Base-by-base conservation (phyloP, 2,797 vertebrate genomes). In the Pseudomugil tenellus region DNA sequence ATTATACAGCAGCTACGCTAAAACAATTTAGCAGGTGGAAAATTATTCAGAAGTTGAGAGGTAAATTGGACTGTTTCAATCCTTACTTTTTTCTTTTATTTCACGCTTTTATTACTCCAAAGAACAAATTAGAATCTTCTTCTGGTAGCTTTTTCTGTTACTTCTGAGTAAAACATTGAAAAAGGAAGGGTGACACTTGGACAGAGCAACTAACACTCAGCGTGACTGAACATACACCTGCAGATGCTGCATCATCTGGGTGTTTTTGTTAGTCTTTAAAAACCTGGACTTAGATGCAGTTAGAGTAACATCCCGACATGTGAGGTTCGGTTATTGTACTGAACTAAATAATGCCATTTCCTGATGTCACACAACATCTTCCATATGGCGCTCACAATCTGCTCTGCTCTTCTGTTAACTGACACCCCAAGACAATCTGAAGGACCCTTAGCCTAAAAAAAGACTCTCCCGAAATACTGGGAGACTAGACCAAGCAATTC, bases 391-490 rank as follows among this genome's bases (percentile, higher is more conserved):
- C 52, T 66, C 34, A 51, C 48, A 54, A 71, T 66, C 73, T 59
- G 63, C 72, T 56, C 58, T 21, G 31, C 48, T 61, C 57, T 52
- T 63, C 68, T 74, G 70, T 67, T 64, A 70, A 76, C 25, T 8
- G 59, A 61, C 21, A 63, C 54, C 60, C 63, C 13, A 57, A 79
- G 63, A 76, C 68, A 54, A 52, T 66, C 76, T 76, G 70, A 79
- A 84, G 58, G 72, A 74, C 70, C 81, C 55, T 74, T 31, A 3
- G 37, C 61, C 76, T 60, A 79, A 81, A 82, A 77, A 90, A 84
- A 76, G 56, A 70, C 70, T 35, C 60, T 74, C 58, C 63, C 80
- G 74, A 75, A 85, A 85, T 79, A 85, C 87, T 77, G 83, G 73
- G 64, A 81, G 81, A 84, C 67, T 7, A 64, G 77, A 68, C 61